phyloP scores from a whole-genome alignment of 2,113 vertebrate species.

The Zosterops hypoxanthus region DNA sequence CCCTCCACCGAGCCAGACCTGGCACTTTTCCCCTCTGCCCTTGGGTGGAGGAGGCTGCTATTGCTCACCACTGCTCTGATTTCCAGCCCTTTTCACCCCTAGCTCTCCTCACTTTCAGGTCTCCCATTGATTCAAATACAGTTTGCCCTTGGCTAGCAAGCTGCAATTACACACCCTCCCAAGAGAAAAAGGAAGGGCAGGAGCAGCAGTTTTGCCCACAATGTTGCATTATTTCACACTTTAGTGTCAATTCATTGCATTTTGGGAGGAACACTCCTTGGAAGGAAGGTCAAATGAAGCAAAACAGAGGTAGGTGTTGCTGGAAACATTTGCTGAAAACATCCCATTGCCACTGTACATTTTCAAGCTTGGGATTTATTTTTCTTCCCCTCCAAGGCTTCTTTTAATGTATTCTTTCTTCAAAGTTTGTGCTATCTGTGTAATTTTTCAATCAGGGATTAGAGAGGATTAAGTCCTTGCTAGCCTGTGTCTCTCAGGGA shows the following conservation, averaged over 20 bases:
- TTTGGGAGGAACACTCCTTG: background rate
- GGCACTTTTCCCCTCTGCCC: background rate
- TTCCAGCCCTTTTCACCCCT: background rate
- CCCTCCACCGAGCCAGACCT: background rate
- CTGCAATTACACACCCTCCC: background rate
- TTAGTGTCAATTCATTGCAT: background rate
- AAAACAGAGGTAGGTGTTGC: background rate
- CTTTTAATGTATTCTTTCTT: conserved; percentile 48
- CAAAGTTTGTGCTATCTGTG: conserved; percentile 49
- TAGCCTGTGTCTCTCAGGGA: background rate
- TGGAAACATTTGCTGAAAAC: background rate
- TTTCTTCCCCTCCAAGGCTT: background rate
- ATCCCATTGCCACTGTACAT: background rate
- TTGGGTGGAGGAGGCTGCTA: rapidly evolving
- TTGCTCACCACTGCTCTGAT: background rate
- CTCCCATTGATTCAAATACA: background rate
- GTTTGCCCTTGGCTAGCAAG: background rate
- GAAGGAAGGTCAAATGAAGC: background rate
- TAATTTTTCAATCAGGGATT: conserved; percentile 49
- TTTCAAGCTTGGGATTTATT: background rate
- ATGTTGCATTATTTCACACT: background rate
- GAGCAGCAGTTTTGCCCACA: background rate
- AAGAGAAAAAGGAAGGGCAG: background rate
- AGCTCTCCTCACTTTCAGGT: background rate
- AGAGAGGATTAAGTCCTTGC: conserved; percentile 45